These are phyloP conservation scores for Rhyacichthys aspro DNA, from an alignment of 2,797 vertebrate species.

Conservation along the genomic window DNA sequence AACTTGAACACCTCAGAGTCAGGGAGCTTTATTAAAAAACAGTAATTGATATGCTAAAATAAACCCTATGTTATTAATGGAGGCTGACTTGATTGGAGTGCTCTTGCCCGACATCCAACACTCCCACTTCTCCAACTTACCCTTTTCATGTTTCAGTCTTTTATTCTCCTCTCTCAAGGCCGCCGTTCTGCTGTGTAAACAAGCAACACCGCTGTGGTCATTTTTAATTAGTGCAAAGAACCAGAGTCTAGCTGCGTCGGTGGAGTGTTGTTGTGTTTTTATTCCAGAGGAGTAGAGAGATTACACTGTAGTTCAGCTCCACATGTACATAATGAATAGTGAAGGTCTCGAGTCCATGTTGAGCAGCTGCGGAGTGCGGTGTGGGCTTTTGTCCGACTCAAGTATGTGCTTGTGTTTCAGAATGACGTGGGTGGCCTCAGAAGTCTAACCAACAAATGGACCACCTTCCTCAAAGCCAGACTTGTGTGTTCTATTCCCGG, in stretches of 20 bases:
- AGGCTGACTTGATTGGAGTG: slow-evolving; percentile 40
- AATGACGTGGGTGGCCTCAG: slow-evolving; percentile 96
- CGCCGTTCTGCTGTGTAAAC: slow-evolving; percentile 49
- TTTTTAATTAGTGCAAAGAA: slow-evolving; percentile 57
- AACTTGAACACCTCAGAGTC: slow-evolving; percentile 39
- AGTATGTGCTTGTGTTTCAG: slow-evolving; percentile 74
- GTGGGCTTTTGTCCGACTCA: slow-evolving; percentile 21
- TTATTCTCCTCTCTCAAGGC: slow-evolving; percentile 26
- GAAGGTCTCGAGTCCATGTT: slow-evolving; percentile 8
- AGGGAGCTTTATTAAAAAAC: slow-evolving; percentile 40
- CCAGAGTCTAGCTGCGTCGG: slow-evolving; percentile 24
- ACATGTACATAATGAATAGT: slow-evolving; percentile 35
- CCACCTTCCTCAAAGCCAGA: slow-evolving; percentile 96
- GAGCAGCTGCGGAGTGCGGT: slow-evolving; percentile 21
- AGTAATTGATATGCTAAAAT: slow-evolving; percentile 63
- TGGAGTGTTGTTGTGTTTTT: slow-evolving; percentile 24
- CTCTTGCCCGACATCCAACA: slow-evolving; percentile 19
- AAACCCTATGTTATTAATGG: slow-evolving; percentile 46
- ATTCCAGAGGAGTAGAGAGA: slow-evolving; percentile 18
- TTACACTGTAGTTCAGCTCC: slow-evolving; percentile 24
- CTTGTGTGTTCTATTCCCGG: slow-evolving; percentile 95
- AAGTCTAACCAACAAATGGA: slow-evolving; percentile 98
- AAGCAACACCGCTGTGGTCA: slow-evolving; percentile 43
- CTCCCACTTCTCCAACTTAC: slow-evolving; percentile 32
- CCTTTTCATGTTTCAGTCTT: slow-evolving; percentile 18